Percentiles rank a stretch among this genome's conserved stretches.
Evolutionary conservation across 1,140 invertebrate genomes (phyloP).

Genomic region (Meloidogyne floridensis): DNA sequence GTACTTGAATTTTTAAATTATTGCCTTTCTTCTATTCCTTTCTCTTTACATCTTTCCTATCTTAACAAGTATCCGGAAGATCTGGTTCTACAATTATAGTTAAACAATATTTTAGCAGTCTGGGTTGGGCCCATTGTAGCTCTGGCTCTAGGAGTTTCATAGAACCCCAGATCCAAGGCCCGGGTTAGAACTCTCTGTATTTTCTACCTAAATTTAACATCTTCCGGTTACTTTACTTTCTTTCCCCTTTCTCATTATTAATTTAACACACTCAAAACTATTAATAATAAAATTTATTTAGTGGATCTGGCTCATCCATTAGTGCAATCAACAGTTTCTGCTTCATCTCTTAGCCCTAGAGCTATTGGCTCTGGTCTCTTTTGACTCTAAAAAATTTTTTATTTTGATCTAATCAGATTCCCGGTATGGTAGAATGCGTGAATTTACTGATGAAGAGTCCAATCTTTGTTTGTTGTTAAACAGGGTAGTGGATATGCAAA

Average conservation of each 20-base stretch:
- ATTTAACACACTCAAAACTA: neutral
- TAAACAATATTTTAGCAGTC: too few species aligned
- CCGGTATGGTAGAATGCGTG: slow-evolving; percentile 62
- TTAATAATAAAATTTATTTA: neutral
- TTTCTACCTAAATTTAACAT: neutral
- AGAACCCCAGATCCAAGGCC: too few species aligned
- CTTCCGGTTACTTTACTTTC: neutral
- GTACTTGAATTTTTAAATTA: too few species aligned
- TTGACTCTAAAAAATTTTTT: neutral
- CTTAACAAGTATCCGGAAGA: too few species aligned
- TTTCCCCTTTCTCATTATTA: neutral
- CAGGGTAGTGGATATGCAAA: slow-evolving; percentile 84
- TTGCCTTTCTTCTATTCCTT: too few species aligned
- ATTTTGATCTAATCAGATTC: slow-evolving; percentile 4
- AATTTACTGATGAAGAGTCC: slow-evolving; percentile 71
- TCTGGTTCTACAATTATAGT: too few species aligned
- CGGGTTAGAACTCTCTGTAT: too few species aligned
- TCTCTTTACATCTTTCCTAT: too few species aligned
- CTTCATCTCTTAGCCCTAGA: neutral
- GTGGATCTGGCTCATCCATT: neutral
- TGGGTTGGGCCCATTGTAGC: too few species aligned
- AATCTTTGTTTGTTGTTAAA: slow-evolving; percentile 71
- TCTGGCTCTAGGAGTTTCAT: too few species aligned
- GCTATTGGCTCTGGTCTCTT: neutral
- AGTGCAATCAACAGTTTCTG: neutral